Percentiles rank a stretch among this genome's conserved stretches.
Evolutionary conservation across 2,113 vertebrate species (phyloP).

Genomic region (Oophaga pumilio): DNA sequence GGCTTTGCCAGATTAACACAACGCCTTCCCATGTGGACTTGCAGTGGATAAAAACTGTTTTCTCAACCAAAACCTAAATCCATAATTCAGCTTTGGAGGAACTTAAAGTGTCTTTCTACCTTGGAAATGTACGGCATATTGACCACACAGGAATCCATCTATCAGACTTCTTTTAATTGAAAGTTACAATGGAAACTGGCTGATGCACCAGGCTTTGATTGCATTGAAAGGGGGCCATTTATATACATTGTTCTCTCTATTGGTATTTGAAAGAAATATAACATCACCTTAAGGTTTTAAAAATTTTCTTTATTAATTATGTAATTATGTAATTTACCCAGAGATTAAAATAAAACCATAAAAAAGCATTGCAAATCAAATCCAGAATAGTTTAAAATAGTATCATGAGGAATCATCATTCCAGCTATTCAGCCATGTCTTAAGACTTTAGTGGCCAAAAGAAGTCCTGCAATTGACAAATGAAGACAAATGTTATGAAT

Average conservation of each 20-base stretch:
- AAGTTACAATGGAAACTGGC: no score
- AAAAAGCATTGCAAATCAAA: neutral
- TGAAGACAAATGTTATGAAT: neutral
- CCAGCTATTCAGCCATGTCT: neutral
- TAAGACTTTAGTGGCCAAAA: neutral
- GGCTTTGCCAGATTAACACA: no score
- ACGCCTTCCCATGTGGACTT: no score
- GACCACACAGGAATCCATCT: no score
- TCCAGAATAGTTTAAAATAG: neutral
- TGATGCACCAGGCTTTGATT: neutral
- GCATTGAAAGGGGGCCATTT: neutral
- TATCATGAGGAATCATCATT: neutral
- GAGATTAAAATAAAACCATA: neutral
- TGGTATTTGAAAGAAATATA: neutral
- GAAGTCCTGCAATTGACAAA: neutral
- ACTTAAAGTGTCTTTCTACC: no score
- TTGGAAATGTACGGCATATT: no score
- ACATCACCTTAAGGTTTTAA: neutral
- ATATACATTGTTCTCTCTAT: neutral
- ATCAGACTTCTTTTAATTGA: no score
- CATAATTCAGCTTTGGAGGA: no score
- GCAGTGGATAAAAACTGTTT: no score
- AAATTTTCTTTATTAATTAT: neutral
- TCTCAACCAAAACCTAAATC: no score
- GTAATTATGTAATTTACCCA: neutral